Base-by-base conservation (phyloP, 1,140 invertebrate genomes). In the Atta colombica region DNA sequence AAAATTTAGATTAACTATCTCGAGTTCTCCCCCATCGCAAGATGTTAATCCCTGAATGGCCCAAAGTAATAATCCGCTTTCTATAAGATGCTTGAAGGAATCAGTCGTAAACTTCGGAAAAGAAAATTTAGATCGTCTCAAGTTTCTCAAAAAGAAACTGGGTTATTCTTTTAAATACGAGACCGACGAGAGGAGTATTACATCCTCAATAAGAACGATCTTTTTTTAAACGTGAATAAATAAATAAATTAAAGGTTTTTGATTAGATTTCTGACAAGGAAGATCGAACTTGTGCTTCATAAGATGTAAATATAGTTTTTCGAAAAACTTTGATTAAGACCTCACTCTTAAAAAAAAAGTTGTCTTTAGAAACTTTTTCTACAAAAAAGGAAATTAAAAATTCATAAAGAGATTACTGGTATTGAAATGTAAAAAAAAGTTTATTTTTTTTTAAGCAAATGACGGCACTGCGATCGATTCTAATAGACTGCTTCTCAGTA, bases 1-100 rank as follows among this genome's bases (percentile, higher is more conserved):
- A 45, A 72, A 65, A 82, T 81, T 81, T 51, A n/a, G n/a, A 81
- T 82, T 28, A 72, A 45, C 35, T 58, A 53, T 39, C 77, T 16
- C 25, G 45, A 61, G 60, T n/a, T 18, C 55, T 28, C 21, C 35
- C 4, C 58, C 0, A 25, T 45, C 66, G n/a, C 66, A 51, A 5
- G 39, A 51, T 25, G 39, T 39, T 45, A 74, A 51, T 61, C 55
- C 53, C 21, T 6, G 14, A 16, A 77, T 39, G 21, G 55, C 14
- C 55, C 16, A 7, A 39, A 60, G 31, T 58, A 39, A 60, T 39
- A 75, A 75, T 60, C 31, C 28, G 51, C 71, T 74, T 55, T 74
- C 51, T 74, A 18, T 74, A 74, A 35, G 66, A 58, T 21, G 51
- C 53, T 74, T 21, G 71, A 28, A 58, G 31, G 28, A 39, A 35